Evolutionary conservation across 2,113 vertebrate genomes (phyloP).

Genomic region (Trogon melanurus): DNA sequence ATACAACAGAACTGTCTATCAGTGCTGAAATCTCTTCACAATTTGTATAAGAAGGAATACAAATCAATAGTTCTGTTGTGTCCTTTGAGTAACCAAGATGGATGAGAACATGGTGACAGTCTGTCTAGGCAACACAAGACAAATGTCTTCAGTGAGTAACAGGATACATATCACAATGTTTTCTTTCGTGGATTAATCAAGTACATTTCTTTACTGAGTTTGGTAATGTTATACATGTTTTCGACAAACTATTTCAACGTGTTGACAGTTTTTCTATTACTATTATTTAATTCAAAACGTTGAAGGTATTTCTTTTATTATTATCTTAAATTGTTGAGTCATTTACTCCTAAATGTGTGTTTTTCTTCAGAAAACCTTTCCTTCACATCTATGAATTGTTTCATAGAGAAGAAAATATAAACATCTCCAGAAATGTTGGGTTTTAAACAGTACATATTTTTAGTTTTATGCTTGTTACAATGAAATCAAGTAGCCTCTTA

Average conservation of each 20-base stretch:
- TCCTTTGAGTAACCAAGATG: conserved; percentile 72
- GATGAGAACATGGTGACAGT: conserved; percentile 68
- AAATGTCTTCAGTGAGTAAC: conserved; percentile 66
- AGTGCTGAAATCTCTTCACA: conserved; percentile 30
- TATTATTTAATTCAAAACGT: not conserved
- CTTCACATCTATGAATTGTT: not conserved
- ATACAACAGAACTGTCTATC: not conserved
- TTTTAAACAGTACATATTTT: not conserved
- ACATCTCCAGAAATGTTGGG: not conserved
- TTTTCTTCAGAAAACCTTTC: not conserved
- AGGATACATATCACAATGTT: conserved; percentile 61
- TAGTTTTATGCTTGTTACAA: not conserved
- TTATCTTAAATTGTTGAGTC: not conserved
- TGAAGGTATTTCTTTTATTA: not conserved
- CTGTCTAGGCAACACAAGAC: conserved; percentile 57
- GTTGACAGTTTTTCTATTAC: not conserved
- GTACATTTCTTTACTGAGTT: not conserved
- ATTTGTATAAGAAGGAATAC: conserved; percentile 66
- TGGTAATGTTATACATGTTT: not conserved
- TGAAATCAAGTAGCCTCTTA: not conserved
- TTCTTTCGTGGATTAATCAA: conserved; percentile 35
- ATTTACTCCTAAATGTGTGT: not conserved
- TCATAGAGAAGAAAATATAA: not conserved
- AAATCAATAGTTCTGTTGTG: conserved; percentile 76
- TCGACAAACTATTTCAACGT: not conserved